Percentiles rank a stretch among this genome's conserved stretches.
phyloP scores from a whole-genome alignment of 2,113 vertebrate species.

The Phoxinus phoxinus region DNA sequence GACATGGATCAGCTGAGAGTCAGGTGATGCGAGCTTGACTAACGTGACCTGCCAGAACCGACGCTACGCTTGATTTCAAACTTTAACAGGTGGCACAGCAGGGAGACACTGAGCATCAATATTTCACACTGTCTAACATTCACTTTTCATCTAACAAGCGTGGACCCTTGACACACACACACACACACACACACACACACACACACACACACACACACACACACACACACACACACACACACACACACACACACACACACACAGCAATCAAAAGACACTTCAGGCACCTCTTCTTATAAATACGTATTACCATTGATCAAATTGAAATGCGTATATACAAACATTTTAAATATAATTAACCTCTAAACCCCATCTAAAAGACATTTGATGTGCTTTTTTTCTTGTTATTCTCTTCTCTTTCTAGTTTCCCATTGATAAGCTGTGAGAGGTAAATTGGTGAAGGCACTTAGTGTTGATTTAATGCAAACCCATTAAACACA shows the following conservation, averaged over 20 bases:
- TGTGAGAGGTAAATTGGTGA: constrained; percentile 68
- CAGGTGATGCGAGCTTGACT: not conserved
- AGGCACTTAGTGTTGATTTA: constrained; percentile 71
- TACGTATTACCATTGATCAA: not conserved
- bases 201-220: constrained; percentile 15
- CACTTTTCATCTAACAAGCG: constrained; percentile 31
- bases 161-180: constrained; percentile 18
- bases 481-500: constrained; percentile 71
- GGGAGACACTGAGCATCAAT: constrained; percentile 37
- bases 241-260: constrained; percentile 10
- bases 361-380: not conserved
- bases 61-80: not conserved
- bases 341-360: constrained; percentile 18
- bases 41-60: too few species aligned
- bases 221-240: constrained; percentile 10
- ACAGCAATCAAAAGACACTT: not conserved
- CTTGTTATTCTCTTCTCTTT: constrained; percentile 7
- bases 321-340: not conserved
- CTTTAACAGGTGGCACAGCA: constrained; percentile 15
- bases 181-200: too few species aligned
- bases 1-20: not conserved
- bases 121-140: constrained; percentile 29
- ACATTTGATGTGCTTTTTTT: not conserved
- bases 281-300: not conserved
- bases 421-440: constrained; percentile 62